These are phyloP conservation scores for Drosophila baimaii DNA, from an alignment of 1,140 invertebrate genomes.

Conservation along the genomic window DNA sequence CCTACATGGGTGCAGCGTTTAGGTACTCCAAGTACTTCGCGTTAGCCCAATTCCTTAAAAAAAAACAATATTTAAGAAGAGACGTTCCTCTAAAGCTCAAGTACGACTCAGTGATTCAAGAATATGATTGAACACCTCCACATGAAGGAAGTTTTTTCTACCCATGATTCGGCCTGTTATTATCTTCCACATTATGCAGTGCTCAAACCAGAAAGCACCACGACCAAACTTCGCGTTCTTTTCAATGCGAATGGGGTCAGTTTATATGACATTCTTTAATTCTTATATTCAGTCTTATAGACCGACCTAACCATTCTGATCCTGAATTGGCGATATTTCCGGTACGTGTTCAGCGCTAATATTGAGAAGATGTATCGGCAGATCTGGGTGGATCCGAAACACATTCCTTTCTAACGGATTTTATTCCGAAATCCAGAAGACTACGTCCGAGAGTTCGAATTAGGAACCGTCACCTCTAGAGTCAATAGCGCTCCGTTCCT, in stretches of 20 bases:
- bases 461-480: too few species aligned
- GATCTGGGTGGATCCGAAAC: neutral
- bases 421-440: too few species aligned
- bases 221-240: too few species aligned
- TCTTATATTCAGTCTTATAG: too few species aligned
- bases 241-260: neutral
- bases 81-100: neutral
- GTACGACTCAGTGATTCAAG: neutral
- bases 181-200: neutral
- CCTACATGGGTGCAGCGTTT: neutral
- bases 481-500: too few species aligned
- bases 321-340: neutral
- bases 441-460: too few species aligned
- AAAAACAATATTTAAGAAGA: neutral
- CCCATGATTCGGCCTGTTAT: neutral
- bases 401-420: too few species aligned
- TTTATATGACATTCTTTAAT: neutral
- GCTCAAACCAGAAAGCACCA: too few species aligned
- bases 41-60: neutral
- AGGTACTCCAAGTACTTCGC: neutral
- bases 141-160: neutral
- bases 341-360: neutral
- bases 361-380: neutral
- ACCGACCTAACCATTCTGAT: too few species aligned
- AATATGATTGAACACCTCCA: slow-evolving; percentile 1